Evolutionary conservation across 2,888 invertebrate species (phyloP), one percentile per base, ranked within the genome.

Genomic region (Terebella lapidaria): DNA sequence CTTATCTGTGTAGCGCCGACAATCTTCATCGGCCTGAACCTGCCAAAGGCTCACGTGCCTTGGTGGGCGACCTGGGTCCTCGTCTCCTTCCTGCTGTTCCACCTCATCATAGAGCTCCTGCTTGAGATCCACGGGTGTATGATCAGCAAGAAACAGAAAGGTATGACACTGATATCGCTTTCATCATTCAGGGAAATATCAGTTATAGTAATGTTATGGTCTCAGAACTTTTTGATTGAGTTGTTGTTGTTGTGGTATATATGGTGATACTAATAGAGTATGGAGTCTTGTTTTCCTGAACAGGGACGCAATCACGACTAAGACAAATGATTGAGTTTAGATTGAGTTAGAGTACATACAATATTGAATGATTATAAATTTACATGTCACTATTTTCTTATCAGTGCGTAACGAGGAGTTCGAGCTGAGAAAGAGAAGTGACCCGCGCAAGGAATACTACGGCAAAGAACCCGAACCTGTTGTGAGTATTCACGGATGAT

Each of bases 11-110:
- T 84, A 94, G 94, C 95, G 81, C 88, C 92, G 18, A 90, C 93
- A 56, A 90, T 96, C 72, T 95, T 95, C 86, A 89, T 94, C 75
- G 92, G 95, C 46, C 89, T 92, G 26, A 88, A 88, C 74, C 84
- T 95, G 65, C 86, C 86, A 68, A 92, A 93, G 81, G 91, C 93
- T 2, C 89, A 91, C 73, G 83, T 94, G 49, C 93, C 94, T 0
- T 84, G 87, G 58, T 92, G 91, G 89, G 87, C 89, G 74, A 89
- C 91, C 67, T 94, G 89, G 87, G 88, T 95, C 62, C 81, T 96
- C 67, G 91, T 91, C 2, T 90, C 88, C 4, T 95, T 89, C 81
- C 92, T 95, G 18, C 88, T 88, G 2, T 90, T 94, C 83, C 92
- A 96, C 78, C 89, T 94, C 53, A 77, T 91, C 60, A 87, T 91